A percentile compares a stretch with the other conserved stretches of the same genome.
phyloP scores from a whole-genome alignment of 1,140 invertebrate species.

The Ostrea edulis region DNA sequence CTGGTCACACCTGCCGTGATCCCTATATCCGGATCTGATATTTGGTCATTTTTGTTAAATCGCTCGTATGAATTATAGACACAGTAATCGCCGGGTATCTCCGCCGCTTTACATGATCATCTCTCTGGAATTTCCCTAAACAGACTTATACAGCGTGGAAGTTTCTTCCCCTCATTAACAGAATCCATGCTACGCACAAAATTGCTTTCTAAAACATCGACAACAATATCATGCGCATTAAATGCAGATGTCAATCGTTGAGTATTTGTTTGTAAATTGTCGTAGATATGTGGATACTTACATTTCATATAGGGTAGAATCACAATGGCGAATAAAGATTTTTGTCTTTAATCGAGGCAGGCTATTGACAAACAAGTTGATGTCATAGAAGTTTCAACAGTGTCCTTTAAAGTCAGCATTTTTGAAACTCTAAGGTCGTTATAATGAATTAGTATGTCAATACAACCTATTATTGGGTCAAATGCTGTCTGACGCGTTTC shows the following conservation, averaged over 20 bases:
- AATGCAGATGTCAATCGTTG: conserved; percentile 77
- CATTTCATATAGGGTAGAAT: conserved; percentile 86
- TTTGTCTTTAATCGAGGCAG: no score
- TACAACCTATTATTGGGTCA: no score
- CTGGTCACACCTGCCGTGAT: no score
- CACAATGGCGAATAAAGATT: conserved; percentile 89
- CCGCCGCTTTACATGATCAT: no score
- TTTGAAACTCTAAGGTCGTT: no score
- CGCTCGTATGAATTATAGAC: conserved; percentile 72
- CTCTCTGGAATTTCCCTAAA: no score
- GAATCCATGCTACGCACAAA: conserved; percentile 45
- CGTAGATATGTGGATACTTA: conserved; percentile 83
- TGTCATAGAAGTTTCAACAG: no score
- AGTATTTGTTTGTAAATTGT: conserved; percentile 86
- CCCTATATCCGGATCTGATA: conserved; percentile 44
- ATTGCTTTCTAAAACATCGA: conserved; percentile 74
- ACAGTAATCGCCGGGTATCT: conserved; percentile 79
- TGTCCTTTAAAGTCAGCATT: no score
- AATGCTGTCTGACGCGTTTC: no score
- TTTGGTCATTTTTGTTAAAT: conserved; percentile 4
- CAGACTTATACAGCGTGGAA: no score
- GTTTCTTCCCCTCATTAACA: neutral
- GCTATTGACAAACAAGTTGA: no score
- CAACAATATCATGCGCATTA: conserved; percentile 76
- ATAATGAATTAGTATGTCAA: no score